phyloP scores from a whole-genome alignment of 2,888 invertebrate genomes.

The Harpagoxenus sublaevis region DNA sequence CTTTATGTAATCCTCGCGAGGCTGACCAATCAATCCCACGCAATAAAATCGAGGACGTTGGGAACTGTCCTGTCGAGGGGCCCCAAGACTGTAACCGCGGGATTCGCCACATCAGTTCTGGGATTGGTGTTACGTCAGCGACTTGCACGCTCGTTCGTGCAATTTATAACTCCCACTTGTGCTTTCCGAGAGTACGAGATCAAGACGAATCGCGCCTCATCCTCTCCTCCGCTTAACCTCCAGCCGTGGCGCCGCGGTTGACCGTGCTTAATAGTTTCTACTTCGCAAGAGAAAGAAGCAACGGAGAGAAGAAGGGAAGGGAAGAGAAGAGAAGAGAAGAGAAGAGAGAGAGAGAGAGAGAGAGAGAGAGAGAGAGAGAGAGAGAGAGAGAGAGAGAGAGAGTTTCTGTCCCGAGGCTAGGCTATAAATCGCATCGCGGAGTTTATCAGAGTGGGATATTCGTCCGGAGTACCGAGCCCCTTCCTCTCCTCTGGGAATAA shows the following conservation, averaged over 20 bases:
- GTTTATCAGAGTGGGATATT: slow-evolving; percentile 81
- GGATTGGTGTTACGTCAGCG: slow-evolving; percentile 65
- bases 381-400: slow-evolving; percentile 11
- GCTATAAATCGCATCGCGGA: slow-evolving; percentile 81
- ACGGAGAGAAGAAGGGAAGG: not conserved
- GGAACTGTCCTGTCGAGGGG: slow-evolving; percentile 39
- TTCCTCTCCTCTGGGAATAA: slow-evolving; percentile 25
- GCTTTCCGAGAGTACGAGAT: slow-evolving; percentile 64
- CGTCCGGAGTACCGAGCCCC: slow-evolving; percentile 68
- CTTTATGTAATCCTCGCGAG: slow-evolving; percentile 36
- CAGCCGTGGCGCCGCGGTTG: slow-evolving; percentile 65
- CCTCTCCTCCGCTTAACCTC: slow-evolving; percentile 57
- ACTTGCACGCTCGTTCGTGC: slow-evolving; percentile 57
- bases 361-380: slow-evolving; percentile 44
- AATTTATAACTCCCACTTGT: slow-evolving; percentile 69
- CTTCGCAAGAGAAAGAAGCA: slow-evolving; percentile 65
- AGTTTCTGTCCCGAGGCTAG: slow-evolving; percentile 79
- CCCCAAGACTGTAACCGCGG: slow-evolving; percentile 16
- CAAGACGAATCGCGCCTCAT: slow-evolving; percentile 66
- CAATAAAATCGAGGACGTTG: slow-evolving; percentile 51
- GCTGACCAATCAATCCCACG: slow-evolving; percentile 49
- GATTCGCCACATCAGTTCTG: slow-evolving; percentile 47
- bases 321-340: not conserved
- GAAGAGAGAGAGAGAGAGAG: not conserved
- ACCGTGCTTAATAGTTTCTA: slow-evolving; percentile 81